phyloP scores from a whole-genome alignment of 2,888 invertebrate species.

The Tenthredo mesomela region DNA sequence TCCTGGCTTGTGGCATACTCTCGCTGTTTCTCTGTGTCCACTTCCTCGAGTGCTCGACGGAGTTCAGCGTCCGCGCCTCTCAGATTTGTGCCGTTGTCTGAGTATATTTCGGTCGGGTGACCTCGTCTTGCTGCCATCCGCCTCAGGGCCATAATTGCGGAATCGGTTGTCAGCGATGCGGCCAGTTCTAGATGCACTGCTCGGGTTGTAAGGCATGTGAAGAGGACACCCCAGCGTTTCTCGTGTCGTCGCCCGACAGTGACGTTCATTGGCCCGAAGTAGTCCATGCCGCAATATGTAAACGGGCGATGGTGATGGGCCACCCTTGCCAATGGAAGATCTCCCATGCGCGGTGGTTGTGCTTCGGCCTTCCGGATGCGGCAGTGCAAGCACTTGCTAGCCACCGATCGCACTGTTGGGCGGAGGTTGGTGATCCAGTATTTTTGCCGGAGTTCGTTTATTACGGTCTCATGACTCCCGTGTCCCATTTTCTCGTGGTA shows the following conservation, averaged over 20 bases:
- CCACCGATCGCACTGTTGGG: conserved; percentile 50
- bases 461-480: conserved; percentile 48
- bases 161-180: conserved; percentile 55
- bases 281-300: no score
- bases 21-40: not conserved
- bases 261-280: no score
- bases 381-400: conserved; percentile 48
- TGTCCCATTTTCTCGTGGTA: conserved; percentile 50
- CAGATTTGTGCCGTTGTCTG: conserved; percentile 60
- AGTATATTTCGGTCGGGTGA: conserved; percentile 56
- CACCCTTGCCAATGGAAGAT: no score
- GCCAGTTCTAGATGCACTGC: no score
- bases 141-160: conserved; percentile 56
- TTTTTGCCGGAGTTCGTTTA: conserved; percentile 54
- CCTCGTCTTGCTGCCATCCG: conserved; percentile 55
- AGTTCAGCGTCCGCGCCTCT: conserved; percentile 55
- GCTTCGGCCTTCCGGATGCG: no score
- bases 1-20: conserved; percentile 54
- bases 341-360: no score
- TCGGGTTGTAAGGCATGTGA: no score
- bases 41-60: not conserved
- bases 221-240: no score
- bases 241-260: no score
- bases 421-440: conserved; percentile 54
- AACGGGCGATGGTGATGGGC: no score